phyloP scores from a whole-genome alignment of 2,113 vertebrate genomes.

The Capricornis sumatraensis region DNA sequence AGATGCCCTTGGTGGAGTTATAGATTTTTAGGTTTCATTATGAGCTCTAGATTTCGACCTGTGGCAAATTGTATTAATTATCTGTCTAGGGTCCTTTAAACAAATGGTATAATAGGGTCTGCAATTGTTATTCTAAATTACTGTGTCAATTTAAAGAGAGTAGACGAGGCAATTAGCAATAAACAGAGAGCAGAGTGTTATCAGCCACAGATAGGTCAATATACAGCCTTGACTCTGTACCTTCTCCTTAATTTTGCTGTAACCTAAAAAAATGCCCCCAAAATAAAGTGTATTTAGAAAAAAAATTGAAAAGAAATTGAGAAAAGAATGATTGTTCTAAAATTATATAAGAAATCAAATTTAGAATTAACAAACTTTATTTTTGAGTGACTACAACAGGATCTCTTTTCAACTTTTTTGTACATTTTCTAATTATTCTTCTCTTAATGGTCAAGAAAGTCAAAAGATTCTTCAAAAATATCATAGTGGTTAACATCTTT shows the following conservation, averaged over 20 bases:
- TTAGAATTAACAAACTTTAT: background rate
- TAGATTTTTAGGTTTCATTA: conserved; percentile 47
- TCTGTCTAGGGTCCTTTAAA: conserved; percentile 28
- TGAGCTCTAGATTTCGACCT: conserved; percentile 24
- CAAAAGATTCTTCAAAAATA: background rate
- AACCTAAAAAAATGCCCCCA: background rate
- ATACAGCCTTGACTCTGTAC: background rate
- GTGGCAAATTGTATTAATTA: conserved; percentile 15
- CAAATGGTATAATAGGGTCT: conserved; percentile 30
- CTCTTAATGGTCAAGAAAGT: background rate
- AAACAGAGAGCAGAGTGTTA: background rate
- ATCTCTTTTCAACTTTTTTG: background rate
- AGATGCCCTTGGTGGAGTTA: background rate
- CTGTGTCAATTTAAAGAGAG: background rate
- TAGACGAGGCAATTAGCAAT: conserved; percentile 18
- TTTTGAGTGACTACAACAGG: background rate
- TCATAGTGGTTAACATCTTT: background rate
- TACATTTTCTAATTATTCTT: background rate
- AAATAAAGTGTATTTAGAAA: background rate
- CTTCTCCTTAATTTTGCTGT: background rate
- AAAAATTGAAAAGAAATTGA: background rate
- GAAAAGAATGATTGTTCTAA: background rate
- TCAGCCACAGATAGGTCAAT: background rate
- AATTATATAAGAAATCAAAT: background rate
- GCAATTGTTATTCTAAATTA: background rate